phyloP scores from a whole-genome alignment of 2,888 invertebrate species.

The Camponotus fellah region DNA sequence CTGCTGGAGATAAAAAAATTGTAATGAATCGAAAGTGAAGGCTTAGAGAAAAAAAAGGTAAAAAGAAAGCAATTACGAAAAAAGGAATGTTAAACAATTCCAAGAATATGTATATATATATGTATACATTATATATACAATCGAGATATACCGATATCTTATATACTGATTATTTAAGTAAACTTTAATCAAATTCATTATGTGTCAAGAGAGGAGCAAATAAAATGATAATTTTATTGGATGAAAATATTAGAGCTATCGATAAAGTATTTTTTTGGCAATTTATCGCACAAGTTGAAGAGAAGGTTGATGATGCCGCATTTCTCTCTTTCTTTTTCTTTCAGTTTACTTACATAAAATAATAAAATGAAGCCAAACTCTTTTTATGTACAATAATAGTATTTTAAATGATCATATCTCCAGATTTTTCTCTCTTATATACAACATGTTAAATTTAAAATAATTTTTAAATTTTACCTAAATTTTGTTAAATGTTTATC shows the following conservation, averaged over 20 bases:
- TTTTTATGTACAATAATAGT: background rate
- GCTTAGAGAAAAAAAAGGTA: slow-evolving; percentile 78
- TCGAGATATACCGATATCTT: too few relatives aligned
- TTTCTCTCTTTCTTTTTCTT: background rate
- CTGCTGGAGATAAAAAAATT: slow-evolving; percentile 35
- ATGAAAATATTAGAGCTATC: slow-evolving; percentile 5
- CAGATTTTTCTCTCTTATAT: background rate
- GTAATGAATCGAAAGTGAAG: slow-evolving; percentile 43
- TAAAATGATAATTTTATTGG: slow-evolving; percentile 29
- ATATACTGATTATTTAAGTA: background rate
- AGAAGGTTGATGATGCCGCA: slow-evolving; percentile 18
- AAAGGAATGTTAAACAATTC: slow-evolving; percentile 83
- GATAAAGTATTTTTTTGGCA: slow-evolving; percentile 21
- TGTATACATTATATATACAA: too few relatives aligned
- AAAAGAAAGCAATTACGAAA: slow-evolving; percentile 83
- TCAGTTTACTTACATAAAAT: background rate
- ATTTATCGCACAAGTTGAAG: slow-evolving; percentile 27
- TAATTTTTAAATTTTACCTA: background rate
- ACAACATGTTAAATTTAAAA: background rate
- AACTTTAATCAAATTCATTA: slow-evolving; percentile 29
- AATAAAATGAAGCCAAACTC: background rate
- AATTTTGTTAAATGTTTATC: background rate
- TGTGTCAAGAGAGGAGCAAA: slow-evolving; percentile 11
- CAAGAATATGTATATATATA: slow-evolving; percentile 81
- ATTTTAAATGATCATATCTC: background rate